Base-by-base conservation (phyloP, 1,140 invertebrate genomes). In the Bombus vancouverensis region DNA sequence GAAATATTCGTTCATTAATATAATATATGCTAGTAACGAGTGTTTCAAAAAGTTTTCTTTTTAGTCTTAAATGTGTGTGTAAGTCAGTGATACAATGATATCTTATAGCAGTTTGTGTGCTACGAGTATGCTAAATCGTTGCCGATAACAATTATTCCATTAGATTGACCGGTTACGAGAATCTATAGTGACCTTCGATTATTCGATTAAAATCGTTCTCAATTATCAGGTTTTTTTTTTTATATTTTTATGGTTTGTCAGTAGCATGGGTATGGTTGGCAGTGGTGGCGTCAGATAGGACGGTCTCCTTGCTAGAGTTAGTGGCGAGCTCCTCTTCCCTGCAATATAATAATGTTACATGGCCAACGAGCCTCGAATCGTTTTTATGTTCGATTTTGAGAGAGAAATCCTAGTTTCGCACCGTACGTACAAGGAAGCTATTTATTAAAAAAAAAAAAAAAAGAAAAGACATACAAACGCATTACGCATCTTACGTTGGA, bases 261-360 rank as follows among this genome's bases (percentile, higher is more conserved):
- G 92, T 93, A 91, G 89, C 87, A 90, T 92, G 90, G 87, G 89
- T 92, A 94, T 94, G 91, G 92, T 93, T 94, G 93, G 91, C 93
- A 94, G 93, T 94, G 86, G 93, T 93, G 92, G 91, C 93, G 90
- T 94, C 93, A 89, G 93, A 94, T 93, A 95, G 92, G 89, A 94
- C 92, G 86, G 94, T 95, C 92, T 95, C 94, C 92, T 91, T 94
- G 94, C 94, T 95, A 94, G 93, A 94, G 89, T 95, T 94, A 93
- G 93, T 94, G 88, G 94, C 90, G 92, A 94, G 92, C 91, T 94
- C 94, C 92, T 95, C 93, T 93, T 94, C 93, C 94, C 94, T 95
- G 94, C 81, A 95, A 95, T 93, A 94, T 87, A 94, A 94, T 79
- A 95, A 94, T 83, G 92, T 94, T 95, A 94, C 92, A 94, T 94